Base-by-base conservation (phyloP, 2,113 vertebrate genomes). In the Scomber scombrus region DNA sequence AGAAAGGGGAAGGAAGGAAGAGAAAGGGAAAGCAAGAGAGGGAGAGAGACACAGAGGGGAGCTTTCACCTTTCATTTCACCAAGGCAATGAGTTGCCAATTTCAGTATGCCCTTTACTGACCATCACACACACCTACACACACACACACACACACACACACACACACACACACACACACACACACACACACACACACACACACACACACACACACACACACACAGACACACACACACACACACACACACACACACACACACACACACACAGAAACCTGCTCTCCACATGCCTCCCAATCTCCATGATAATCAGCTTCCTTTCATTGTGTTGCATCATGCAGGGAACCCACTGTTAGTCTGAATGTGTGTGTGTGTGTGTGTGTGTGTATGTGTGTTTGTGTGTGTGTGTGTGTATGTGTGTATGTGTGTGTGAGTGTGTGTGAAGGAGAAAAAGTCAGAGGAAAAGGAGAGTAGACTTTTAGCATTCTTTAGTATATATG, bases 301-400 rank as follows among this genome's bases (percentile, higher is more conserved):
- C 81, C 71, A 91, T 91, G 76, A 86, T 87, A 88, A 90, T 92
- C 90, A 90, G 84, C 80, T 61, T 84, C 78, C 89, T 93, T 93
- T 93, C 93, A 92, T 91, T 72, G 89, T 78, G 85, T 93, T 93
- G 91, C 93, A 88, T 93, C 91, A 93, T 88, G 70, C 91, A 88
- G 88, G 83, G 84, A 82, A 88, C 71, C 55, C 62, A 85, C 80
- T 70, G 73, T 82, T 77, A 56, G 60, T 5, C 62, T 75, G 52
- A 57, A 31, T 75, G 80, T 73, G 79, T 31, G 68, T 21, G 52
- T n/a, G 71, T 51, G 19, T 47, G 4, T 21, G 34, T 60, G 26
- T 56, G 51, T 46, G 34, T 55, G 29, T 11, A 10, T 55, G 61
- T 73, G 55, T 55, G 23, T 9, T 26, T n/a, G n/a, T 14, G 66